Conservation (phyloP, 2,888 invertebrate species). For the Epinotia bilunana region DNA sequence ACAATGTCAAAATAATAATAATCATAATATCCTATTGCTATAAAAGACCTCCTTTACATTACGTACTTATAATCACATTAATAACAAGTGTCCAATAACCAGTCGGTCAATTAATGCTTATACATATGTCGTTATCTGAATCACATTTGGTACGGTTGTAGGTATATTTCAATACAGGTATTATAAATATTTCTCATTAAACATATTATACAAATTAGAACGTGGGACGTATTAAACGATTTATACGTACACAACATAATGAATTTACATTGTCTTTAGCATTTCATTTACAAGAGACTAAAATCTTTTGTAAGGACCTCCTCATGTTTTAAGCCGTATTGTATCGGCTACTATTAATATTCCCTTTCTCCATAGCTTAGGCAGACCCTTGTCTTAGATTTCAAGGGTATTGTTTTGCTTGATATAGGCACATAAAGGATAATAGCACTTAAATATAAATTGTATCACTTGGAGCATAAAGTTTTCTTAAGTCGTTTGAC, state of each 20-base stretch:
- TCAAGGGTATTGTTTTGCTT: neutral
- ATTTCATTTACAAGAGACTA: neutral
- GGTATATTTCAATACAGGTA: too few relatives aligned
- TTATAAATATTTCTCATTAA: too few relatives aligned
- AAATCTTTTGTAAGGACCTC: neutral
- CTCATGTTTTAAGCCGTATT: neutral
- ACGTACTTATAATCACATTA: too few relatives aligned
- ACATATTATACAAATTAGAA: too few relatives aligned
- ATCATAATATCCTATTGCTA: too few relatives aligned
- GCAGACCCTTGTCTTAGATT: neutral
- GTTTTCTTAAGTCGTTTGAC: too few relatives aligned
- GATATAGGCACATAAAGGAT: neutral
- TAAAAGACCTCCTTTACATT: too few relatives aligned
- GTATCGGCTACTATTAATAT: constrained; percentile 6
- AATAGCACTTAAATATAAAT: neutral
- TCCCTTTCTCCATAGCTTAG: neutral
- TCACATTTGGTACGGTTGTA: too few relatives aligned
- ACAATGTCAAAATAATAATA: too few relatives aligned
- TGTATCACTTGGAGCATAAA: neutral
- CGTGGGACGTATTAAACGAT: neutral
- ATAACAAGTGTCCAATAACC: too few relatives aligned
- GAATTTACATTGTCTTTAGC: neutral
- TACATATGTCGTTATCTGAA: too few relatives aligned
- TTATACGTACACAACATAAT: neutral
- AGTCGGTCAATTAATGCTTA: too few relatives aligned